Evolutionary conservation across 2,797 vertebrate species (phyloP), one percentile per base, ranked within the genome.

Genomic region (Brachyalestes nurse): DNA sequence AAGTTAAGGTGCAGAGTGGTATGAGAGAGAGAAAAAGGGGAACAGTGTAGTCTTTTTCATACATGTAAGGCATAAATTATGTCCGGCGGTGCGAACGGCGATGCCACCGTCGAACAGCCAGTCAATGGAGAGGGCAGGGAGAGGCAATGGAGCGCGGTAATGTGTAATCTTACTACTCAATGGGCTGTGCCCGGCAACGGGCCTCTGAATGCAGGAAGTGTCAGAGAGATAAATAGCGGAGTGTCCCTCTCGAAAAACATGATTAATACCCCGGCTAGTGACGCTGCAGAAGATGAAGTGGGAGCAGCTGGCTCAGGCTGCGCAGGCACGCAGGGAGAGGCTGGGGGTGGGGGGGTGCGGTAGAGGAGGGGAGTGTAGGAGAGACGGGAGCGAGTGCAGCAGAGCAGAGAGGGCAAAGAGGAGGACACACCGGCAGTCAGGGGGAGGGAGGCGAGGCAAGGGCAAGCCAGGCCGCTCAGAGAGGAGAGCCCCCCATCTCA

Each of bases 141-240:
- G 92, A 98, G 94, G 96, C 97, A 98, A 98, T 98, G 97, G 96
- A 97, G 96, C 97, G 96, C 89, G 96, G 96, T 97, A 97, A 98
- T 98, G 97, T 97, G 97, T 97, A 98, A 99, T 99, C 97, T 99
- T 97, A 97, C 96, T 98, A 98, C 96, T 98, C 98, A 99, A 98
- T 99, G 97, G 98, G 94, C 97, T 99, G 97, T 98, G 96, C 95
- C 96, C 96, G 88, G 96, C 96, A 96, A 95, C 92, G 95, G 95
- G 95, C 95, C 94, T 95, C 96, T 96, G 95, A 96, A 97, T 93
- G 95, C 97, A 97, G 95, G 93, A 98, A 95, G 95, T 99, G 98
- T 99, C 97, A 99, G 95, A 92, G 97, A 99, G 98, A 99, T 99
- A 97, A 99, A 99, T 99, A 98, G 98, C 96, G 89, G 93, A 97